phyloP scores from a whole-genome alignment of 2,888 invertebrate genomes.

The Drosophila kokeensis region DNA sequence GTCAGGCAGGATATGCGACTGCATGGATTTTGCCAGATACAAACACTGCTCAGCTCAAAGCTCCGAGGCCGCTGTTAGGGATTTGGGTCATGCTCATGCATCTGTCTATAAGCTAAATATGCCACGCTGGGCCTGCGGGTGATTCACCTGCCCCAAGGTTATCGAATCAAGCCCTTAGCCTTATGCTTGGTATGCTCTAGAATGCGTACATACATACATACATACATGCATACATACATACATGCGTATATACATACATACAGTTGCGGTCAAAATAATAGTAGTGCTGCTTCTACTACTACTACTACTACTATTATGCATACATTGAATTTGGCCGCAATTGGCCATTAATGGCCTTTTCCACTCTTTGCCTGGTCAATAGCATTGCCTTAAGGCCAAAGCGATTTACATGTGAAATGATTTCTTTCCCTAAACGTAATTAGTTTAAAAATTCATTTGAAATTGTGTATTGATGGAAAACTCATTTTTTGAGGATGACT shows the following conservation, averaged over 20 bases:
- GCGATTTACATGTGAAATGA: background rate
- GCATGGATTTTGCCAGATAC: conserved; percentile 35
- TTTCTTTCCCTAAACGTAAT: background rate
- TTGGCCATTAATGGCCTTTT: background rate
- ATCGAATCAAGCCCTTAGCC: conserved; percentile 17
- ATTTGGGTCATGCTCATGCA: conserved; percentile 54
- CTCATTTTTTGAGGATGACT: background rate
- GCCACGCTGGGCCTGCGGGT: background rate
- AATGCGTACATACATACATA: background rate
- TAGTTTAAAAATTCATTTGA: background rate
- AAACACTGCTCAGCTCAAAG: conserved; percentile 33
- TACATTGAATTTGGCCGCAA: background rate
- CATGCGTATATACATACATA: background rate
- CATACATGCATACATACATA: background rate
- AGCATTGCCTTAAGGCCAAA: background rate
- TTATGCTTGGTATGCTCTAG: conserved; percentile 36
- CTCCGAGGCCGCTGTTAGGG: conserved; percentile 40
- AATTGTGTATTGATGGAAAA: background rate
- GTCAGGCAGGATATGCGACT: conserved; percentile 34
- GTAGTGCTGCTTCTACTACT: background rate
- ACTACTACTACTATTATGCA: no score
- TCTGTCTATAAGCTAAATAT: background rate
- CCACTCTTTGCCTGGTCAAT: background rate
- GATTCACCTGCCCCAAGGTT: conserved; percentile 34
- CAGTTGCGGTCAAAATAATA: background rate